Conservation (phyloP, 1,140 invertebrate genomes). For the Drosophila serrata region DNA sequence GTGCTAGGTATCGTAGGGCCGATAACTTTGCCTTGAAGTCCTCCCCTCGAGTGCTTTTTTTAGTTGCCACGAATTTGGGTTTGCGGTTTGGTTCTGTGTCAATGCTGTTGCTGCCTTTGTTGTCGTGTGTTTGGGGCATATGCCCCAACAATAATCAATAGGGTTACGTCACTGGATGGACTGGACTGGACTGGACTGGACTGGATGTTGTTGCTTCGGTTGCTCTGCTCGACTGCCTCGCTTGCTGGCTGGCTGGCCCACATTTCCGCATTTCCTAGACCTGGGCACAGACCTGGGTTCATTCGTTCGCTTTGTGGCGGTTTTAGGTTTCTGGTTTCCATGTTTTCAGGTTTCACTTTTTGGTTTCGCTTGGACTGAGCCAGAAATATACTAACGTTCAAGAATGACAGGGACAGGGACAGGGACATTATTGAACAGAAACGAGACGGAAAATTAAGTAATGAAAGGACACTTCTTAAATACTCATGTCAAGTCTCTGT, state of each 20-base stretch:
- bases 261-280: conserved; percentile 45
- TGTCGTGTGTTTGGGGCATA: conserved; percentile 47
- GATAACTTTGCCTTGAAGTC: not conserved
- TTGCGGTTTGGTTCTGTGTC: conserved; percentile 55
- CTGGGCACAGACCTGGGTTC: conserved; percentile 1
- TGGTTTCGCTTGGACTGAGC: conserved; percentile 28
- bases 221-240: conserved; percentile 20
- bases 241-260: conserved; percentile 25
- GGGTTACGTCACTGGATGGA: conserved; percentile 73
- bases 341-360: conserved; percentile 52
- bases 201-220: conserved; percentile 8
- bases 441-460: conserved; percentile 13
- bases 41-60: conserved; percentile 6
- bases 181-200: conserved; percentile 41
- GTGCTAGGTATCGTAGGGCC: not conserved
- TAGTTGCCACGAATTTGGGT: conserved; percentile 59
- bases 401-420: not conserved
- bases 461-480: conserved; percentile 45
- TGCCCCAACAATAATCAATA: conserved; percentile 76
- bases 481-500: conserved; percentile 35
- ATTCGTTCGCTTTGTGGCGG: conserved; percentile 16
- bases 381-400: conserved; percentile 35
- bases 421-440: conserved; percentile 21
- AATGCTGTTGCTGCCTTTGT: conserved; percentile 26
- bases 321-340: conserved; percentile 38